A percentile compares a stretch with the other conserved stretches of the same genome.
These are phyloP conservation scores for Timema cristinae DNA, from an alignment of 2,888 invertebrate species.

Conservation along the genomic window DNA sequence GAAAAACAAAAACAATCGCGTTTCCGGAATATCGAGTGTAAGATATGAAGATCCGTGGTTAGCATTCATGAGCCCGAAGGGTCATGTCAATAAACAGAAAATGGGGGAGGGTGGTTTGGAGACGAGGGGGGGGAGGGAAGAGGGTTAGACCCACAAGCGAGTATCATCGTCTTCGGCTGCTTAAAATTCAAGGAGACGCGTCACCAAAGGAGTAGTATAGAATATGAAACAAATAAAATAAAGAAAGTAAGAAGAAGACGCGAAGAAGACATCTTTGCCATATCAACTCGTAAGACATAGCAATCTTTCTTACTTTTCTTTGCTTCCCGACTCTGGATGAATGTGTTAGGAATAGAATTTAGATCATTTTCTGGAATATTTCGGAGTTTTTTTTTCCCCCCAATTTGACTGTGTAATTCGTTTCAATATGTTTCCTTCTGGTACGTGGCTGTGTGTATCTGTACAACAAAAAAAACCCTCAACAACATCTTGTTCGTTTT, in stretches of 20 bases:
- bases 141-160: neutral
- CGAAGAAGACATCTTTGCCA: constrained; percentile 8
- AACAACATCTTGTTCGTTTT: too few species aligned
- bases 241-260: constrained; percentile 18
- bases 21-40: neutral
- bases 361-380: too few species aligned
- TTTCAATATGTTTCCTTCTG: too few species aligned
- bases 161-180: neutral
- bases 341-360: too few species aligned
- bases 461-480: too few species aligned
- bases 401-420: too few species aligned
- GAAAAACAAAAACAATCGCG: neutral
- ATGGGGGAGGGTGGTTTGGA: neutral
- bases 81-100: constrained; percentile 26
- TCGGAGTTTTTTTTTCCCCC: too few species aligned
- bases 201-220: neutral
- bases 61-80: constrained; percentile 24
- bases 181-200: constrained; percentile 19
- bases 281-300: constrained; percentile 20
- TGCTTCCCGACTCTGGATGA: neutral
- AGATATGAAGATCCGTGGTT: neutral
- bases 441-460: too few species aligned
- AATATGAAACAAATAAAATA: constrained; percentile 30
- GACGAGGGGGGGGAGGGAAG: neutral
- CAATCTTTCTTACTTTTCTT: neutral